Evolutionary conservation across 30 jellyfish, hydroid and myxozoan species (phyloP).

Genomic region (Hydractinia echinata): DNA sequence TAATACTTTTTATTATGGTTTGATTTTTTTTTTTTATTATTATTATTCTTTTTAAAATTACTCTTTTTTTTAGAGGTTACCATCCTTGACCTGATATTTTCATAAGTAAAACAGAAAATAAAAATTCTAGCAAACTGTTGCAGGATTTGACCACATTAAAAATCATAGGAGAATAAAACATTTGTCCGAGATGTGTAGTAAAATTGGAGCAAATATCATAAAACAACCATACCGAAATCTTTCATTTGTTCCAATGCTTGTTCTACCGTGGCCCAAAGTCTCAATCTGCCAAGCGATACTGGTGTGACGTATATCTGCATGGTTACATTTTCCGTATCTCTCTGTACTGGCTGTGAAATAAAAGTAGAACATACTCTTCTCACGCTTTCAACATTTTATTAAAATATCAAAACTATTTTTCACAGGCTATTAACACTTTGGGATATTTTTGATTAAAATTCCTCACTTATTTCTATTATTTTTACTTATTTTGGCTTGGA

Average conservation of each 20-base stretch:
- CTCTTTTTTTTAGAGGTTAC: too few species aligned
- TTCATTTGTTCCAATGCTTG: conserved; percentile 66
- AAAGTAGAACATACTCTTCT: neutral
- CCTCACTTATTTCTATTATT: too few species aligned
- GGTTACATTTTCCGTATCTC: conserved; percentile 38
- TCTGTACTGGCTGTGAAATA: conserved; percentile 56
- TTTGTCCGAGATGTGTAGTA: neutral
- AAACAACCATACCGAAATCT: conserved; percentile 44
- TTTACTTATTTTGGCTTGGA: too few species aligned
- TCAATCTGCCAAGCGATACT: conserved; percentile 79
- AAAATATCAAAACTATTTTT: too few species aligned
- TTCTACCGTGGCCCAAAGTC: conserved; percentile 94
- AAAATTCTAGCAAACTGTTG: neutral
- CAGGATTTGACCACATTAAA: neutral
- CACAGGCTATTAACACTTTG: too few species aligned
- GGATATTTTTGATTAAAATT: too few species aligned
- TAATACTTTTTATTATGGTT: too few species aligned
- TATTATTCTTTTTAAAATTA: too few species aligned
- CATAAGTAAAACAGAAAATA: neutral
- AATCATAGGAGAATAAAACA: neutral
- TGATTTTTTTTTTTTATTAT: too few species aligned
- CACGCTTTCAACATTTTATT: neutral
- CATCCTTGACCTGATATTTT: too few species aligned
- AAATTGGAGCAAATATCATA: neutral
- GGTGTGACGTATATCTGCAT: conserved; percentile 64